These are phyloP conservation scores for Cercopithecus mona DNA, from an alignment of 2,113 vertebrate genomes.

Conservation along the genomic window DNA sequence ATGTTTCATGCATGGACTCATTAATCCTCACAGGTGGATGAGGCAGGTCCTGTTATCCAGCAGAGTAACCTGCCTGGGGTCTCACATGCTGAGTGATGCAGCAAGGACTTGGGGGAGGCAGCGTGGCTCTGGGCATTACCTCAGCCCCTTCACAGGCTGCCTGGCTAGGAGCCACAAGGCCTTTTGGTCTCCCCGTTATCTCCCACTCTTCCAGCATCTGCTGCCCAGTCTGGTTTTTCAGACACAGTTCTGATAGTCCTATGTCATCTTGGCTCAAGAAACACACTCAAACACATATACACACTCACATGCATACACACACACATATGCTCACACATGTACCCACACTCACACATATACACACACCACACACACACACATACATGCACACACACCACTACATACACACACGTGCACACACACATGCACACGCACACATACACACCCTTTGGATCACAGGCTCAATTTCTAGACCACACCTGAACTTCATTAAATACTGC, in stretches of 20 bases:
- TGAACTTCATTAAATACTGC: not conserved
- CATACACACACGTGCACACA: too few species aligned
- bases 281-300: too few species aligned
- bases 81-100: not conserved
- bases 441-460: not conserved
- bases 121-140: fast-evolving
- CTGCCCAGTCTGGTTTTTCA: not conserved
- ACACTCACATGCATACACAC: too few species aligned
- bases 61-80: not conserved
- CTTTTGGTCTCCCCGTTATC: not conserved
- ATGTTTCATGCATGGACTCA: too few species aligned
- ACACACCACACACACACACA: too few species aligned
- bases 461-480: not conserved
- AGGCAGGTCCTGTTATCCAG: not conserved
- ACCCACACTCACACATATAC: too few species aligned
- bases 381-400: too few species aligned
- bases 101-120: not conserved
- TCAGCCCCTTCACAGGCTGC: fast-evolving
- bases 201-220: not conserved
- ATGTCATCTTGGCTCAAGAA: not conserved
- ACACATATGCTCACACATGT: too few species aligned
- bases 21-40: not conserved
- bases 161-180: not conserved
- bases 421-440: not conserved
- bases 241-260: not conserved